A percentile compares a stretch with the other conserved stretches of the same genome.
phyloP scores from a whole-genome alignment of 2,888 invertebrate species.

The Periphyllus acericola region DNA sequence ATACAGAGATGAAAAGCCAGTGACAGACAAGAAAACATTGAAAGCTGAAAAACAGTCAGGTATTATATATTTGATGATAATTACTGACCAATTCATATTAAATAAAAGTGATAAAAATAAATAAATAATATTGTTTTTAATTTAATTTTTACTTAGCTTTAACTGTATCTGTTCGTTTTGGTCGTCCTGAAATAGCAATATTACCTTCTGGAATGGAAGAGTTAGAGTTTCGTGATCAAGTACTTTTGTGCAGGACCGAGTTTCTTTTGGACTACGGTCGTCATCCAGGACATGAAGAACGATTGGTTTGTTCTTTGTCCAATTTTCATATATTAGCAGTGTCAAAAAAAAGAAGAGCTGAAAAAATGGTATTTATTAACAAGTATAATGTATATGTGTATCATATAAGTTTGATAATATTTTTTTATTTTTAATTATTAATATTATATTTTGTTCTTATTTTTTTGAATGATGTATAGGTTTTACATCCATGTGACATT shows the following conservation, averaged over 20 bases:
- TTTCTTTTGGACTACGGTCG: slow-evolving; percentile 77
- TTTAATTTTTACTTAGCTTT: slow-evolving; percentile 69
- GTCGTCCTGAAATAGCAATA: slow-evolving; percentile 81
- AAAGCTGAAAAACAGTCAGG: slow-evolving; percentile 42
- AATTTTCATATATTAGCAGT: slow-evolving; percentile 73
- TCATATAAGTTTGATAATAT: background rate
- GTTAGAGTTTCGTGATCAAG: slow-evolving; percentile 64
- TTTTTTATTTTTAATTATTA: background rate
- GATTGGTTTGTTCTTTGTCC: slow-evolving; percentile 73
- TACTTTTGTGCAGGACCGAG: slow-evolving; percentile 77
- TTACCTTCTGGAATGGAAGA: slow-evolving; percentile 73
- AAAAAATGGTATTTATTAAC: slow-evolving; percentile 61
- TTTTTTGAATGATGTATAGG: slow-evolving; percentile 64
- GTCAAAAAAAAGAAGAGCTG: slow-evolving; percentile 59
- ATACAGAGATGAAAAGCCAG: slow-evolving; percentile 37
- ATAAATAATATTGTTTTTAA: background rate
- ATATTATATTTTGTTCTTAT: background rate
- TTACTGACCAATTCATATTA: background rate
- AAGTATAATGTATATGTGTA: slow-evolving; percentile 6
- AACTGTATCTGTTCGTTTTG: slow-evolving; percentile 77
- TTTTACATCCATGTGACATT: slow-evolving; percentile 77
- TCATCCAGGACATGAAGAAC: slow-evolving; percentile 73
- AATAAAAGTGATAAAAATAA: too few relatives aligned
- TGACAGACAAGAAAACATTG: background rate
- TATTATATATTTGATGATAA: background rate